These are phyloP conservation scores for Siniperca scherzeri DNA, from an alignment of 2,797 vertebrate genomes.

Conservation along the genomic window DNA sequence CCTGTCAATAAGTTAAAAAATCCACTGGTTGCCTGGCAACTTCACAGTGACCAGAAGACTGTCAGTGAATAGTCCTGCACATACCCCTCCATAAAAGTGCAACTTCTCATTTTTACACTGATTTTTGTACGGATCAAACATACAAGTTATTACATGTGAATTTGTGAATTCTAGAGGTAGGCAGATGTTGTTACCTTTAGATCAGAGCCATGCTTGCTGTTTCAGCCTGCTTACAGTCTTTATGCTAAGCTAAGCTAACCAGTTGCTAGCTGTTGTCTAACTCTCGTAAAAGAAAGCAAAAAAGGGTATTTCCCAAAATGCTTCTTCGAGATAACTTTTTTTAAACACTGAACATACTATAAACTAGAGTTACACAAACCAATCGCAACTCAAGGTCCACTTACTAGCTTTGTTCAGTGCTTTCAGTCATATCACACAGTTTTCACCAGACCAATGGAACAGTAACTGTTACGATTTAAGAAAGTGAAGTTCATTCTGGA, in stretches of 20 bases:
- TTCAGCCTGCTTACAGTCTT: background rate
- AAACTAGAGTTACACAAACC: background rate
- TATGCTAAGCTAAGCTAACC: conserved; percentile 4
- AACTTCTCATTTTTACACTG: background rate
- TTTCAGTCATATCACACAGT: background rate
- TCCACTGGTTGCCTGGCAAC: background rate
- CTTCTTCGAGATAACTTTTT: background rate
- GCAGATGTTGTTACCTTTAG: background rate
- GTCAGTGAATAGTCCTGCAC: background rate
- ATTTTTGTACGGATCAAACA: background rate
- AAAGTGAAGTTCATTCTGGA: background rate
- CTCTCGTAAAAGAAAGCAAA: background rate
- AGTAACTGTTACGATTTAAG: background rate
- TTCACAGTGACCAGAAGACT: background rate
- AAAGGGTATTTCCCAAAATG: background rate
- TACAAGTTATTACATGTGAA: background rate
- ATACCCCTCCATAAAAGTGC: background rate
- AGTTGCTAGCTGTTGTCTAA: background rate
- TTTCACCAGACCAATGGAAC: background rate
- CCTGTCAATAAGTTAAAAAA: background rate
- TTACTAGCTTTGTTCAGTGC: background rate
- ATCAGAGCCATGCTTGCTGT: background rate
- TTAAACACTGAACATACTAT: background rate
- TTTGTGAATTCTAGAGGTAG: background rate
- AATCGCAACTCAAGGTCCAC: background rate